These are phyloP conservation scores for Ornithorhynchus anatinus DNA, from an alignment of 2,113 vertebrate genomes.

Conservation along the genomic window DNA sequence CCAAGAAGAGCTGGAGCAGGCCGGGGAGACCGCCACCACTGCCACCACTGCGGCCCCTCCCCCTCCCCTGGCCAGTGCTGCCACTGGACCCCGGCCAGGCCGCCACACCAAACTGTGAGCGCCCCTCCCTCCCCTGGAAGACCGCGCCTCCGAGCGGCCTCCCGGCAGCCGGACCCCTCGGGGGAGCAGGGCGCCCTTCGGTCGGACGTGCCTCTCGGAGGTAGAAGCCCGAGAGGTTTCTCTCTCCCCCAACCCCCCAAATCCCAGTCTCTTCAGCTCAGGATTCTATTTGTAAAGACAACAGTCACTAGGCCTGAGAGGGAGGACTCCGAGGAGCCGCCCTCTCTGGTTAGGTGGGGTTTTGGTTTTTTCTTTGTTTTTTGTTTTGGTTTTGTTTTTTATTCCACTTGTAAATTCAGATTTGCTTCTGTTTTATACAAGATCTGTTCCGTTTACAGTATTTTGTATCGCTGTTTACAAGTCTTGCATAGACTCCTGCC, in stretches of 20 bases:
- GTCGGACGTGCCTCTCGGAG: conserved; percentile 63
- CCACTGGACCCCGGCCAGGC: conserved; percentile 76
- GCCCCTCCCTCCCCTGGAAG: conserved; percentile 59
- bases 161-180: conserved; percentile 61
- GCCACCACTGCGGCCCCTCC: conserved; percentile 83
- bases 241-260: too few relatives aligned
- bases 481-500: conserved; percentile 72
- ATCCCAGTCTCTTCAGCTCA: conserved; percentile 74
- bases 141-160: conserved; percentile 54
- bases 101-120: conserved; percentile 88
- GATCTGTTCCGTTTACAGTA: conserved; percentile 79
- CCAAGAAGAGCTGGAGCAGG: conserved; percentile 92
- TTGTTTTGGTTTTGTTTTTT: conserved; percentile 51
- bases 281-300: conserved; percentile 73
- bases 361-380: too few relatives aligned
- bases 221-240: conserved; percentile 68
- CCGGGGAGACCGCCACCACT: conserved; percentile 87
- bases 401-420: conserved; percentile 63
- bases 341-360: conserved; percentile 66
- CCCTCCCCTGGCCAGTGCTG: conserved; percentile 74
- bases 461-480: conserved; percentile 82
- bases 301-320: conserved; percentile 66
- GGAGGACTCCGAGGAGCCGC: conserved; percentile 69
- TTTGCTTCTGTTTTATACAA: conserved; percentile 68
- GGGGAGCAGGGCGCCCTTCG: conserved; percentile 58